phyloP scores from a whole-genome alignment of 1,140 invertebrate species.

The Elymnias hypermnestra region DNA sequence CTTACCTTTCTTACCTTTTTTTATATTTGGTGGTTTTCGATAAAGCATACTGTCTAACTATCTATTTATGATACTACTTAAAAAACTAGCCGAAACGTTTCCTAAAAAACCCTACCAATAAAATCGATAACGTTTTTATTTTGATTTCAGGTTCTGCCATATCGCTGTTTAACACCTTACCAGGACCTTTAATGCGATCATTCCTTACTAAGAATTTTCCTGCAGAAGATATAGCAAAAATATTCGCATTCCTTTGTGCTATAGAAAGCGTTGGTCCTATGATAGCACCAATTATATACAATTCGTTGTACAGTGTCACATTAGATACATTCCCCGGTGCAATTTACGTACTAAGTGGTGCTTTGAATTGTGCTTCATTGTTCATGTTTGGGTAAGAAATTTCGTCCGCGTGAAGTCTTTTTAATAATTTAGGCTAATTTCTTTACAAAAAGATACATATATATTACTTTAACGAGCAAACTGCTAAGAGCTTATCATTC shows the following conservation, averaged over 20 bases:
- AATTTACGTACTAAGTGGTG: constrained; percentile 74
- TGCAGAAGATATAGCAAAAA: constrained; percentile 79
- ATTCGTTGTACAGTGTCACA: constrained; percentile 77
- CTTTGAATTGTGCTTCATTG: constrained; percentile 47
- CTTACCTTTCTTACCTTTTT: too few species aligned
- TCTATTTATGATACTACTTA: too few species aligned
- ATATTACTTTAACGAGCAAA: not conserved
- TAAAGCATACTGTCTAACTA: too few species aligned
- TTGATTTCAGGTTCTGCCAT: constrained; percentile 12
- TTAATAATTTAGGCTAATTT: too few species aligned
- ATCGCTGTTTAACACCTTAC: constrained; percentile 75
- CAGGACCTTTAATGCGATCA: constrained; percentile 79
- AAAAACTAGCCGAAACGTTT: too few species aligned
- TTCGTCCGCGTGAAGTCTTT: too few species aligned
- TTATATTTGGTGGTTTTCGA: too few species aligned
- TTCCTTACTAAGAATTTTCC: constrained; percentile 81
- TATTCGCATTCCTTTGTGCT: constrained; percentile 79
- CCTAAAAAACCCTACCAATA: too few species aligned
- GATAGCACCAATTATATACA: constrained; percentile 77
- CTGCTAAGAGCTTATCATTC: too few species aligned
- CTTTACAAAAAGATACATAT: not conserved
- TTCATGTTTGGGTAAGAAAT: constrained; percentile 76
- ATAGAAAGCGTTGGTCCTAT: constrained; percentile 79
- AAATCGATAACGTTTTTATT: too few species aligned
- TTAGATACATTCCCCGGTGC: constrained; percentile 73